phyloP scores from a whole-genome alignment of 2,113 vertebrate genomes.

The Lucifuga dentata region DNA sequence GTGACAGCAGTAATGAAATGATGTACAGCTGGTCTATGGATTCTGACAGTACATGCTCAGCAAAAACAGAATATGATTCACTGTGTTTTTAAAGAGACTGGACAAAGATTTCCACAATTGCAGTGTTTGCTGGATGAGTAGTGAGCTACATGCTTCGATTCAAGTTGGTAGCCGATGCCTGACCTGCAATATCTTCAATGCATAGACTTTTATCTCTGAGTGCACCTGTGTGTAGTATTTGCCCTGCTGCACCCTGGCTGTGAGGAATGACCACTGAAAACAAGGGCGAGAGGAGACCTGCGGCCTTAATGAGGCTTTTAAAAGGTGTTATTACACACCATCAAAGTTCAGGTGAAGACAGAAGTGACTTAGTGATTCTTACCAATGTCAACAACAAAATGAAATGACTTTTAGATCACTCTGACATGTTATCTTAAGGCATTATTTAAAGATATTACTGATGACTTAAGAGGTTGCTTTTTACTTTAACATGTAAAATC shows the following conservation, averaged over 20 bases:
- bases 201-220: slow-evolving; percentile 39
- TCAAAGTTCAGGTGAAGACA: slow-evolving; percentile 62
- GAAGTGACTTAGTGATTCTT: slow-evolving; percentile 49
- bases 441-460: slow-evolving; percentile 27
- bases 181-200: slow-evolving; percentile 41
- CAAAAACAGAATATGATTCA: slow-evolving; percentile 7
- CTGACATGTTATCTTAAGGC: slow-evolving; percentile 53
- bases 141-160: slow-evolving; percentile 22
- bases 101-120: slow-evolving; percentile 23
- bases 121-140: slow-evolving; percentile 30
- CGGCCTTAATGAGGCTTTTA: slow-evolving; percentile 66
- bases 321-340: slow-evolving; percentile 45
- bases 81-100: not conserved
- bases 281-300: slow-evolving; percentile 41
- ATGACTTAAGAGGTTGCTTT: slow-evolving; percentile 11
- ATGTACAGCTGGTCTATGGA: slow-evolving; percentile 43
- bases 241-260: slow-evolving; percentile 17
- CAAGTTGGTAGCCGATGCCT: slow-evolving; percentile 27
- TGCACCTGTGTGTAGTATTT: slow-evolving; percentile 70
- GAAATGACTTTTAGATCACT: slow-evolving; percentile 49
- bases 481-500: not conserved
- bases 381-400: slow-evolving; percentile 40
- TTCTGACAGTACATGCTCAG: not conserved
- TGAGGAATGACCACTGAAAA: slow-evolving; percentile 68
- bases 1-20: slow-evolving; percentile 60